Evolutionary conservation across 1,140 invertebrate genomes (phyloP).

Genomic region (Scaptomyza pallida): DNA sequence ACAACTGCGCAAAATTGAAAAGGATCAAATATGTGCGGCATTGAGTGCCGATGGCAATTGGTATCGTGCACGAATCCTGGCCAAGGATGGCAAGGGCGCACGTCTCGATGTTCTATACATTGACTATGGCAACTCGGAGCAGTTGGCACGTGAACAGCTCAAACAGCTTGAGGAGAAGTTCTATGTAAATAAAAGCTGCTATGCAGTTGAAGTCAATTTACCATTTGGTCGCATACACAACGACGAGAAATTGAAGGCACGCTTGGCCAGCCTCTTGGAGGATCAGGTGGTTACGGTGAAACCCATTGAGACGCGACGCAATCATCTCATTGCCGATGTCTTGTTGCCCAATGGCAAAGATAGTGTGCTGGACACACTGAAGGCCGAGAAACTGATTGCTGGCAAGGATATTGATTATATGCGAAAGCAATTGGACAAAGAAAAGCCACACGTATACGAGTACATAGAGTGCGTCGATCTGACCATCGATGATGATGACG

Average conservation of each 20-base stretch:
- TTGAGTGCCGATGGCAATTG: slow-evolving; percentile 87
- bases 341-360: slow-evolving; percentile 37
- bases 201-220: slow-evolving; percentile 85
- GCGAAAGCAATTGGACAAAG: slow-evolving; percentile 74
- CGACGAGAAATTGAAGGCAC: slow-evolving; percentile 54
- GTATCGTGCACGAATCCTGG: slow-evolving; percentile 87
- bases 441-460: slow-evolving; percentile 67
- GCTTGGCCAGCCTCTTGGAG: slow-evolving; percentile 49
- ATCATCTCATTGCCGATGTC: slow-evolving; percentile 71
- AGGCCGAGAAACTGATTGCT: slow-evolving; percentile 53
- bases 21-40: slow-evolving; percentile 86
- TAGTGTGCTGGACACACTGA: slow-evolving; percentile 59
- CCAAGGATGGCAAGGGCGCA: slow-evolving; percentile 76
- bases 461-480: slow-evolving; percentile 78
- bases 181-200: slow-evolving; percentile 84
- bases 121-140: slow-evolving; percentile 91
- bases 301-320: slow-evolving; percentile 76
- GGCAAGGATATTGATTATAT: slow-evolving; percentile 71
- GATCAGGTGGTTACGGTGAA: slow-evolving; percentile 70
- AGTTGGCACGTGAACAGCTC: slow-evolving; percentile 84
- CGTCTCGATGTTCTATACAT: slow-evolving; percentile 87
- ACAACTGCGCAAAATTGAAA: slow-evolving; percentile 51
- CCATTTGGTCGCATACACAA: slow-evolving; percentile 61
- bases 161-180: slow-evolving; percentile 86
- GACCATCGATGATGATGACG: slow-evolving; percentile 72